Evolutionary conservation across 2,113 vertebrate genomes (phyloP).

Genomic region (Eolophus roseicapilla): DNA sequence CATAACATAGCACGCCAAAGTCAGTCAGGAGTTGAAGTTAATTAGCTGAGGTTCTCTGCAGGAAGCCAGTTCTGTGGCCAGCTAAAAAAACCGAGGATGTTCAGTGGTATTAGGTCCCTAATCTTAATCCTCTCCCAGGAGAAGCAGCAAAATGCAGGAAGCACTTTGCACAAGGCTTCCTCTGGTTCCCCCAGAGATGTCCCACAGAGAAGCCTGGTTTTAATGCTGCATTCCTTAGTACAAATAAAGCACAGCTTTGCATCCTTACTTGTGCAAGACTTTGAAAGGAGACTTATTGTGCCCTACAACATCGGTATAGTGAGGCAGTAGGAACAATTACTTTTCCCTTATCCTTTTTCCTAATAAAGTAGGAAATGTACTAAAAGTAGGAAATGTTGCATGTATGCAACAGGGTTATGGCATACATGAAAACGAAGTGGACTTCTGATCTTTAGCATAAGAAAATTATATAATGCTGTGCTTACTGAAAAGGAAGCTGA

Average conservation of each 20-base stretch:
- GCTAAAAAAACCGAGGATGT: constrained; percentile 81
- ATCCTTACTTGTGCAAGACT: not conserved
- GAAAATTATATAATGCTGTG: not conserved
- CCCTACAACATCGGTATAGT: not conserved
- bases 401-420: not conserved
- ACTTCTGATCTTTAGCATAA: not conserved
- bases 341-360: not conserved
- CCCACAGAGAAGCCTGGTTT: constrained; percentile 56
- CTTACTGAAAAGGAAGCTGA: not conserved
- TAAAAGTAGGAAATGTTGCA: not conserved
- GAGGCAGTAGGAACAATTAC: not conserved
- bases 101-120: constrained; percentile 75
- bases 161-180: constrained; percentile 54
- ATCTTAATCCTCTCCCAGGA: constrained; percentile 79
- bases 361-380: not conserved
- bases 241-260: constrained; percentile 57
- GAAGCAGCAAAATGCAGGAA: constrained; percentile 72
- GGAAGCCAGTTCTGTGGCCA: constrained; percentile 74
- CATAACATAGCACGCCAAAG: constrained; percentile 41
- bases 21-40: constrained; percentile 45
- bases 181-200: constrained; percentile 58
- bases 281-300: not conserved
- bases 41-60: constrained; percentile 73
- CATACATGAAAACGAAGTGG: not conserved
- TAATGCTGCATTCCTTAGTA: constrained; percentile 61